Evolutionary conservation across 2,797 vertebrate species (phyloP).

Genomic region (Capromys pilorides): DNA sequence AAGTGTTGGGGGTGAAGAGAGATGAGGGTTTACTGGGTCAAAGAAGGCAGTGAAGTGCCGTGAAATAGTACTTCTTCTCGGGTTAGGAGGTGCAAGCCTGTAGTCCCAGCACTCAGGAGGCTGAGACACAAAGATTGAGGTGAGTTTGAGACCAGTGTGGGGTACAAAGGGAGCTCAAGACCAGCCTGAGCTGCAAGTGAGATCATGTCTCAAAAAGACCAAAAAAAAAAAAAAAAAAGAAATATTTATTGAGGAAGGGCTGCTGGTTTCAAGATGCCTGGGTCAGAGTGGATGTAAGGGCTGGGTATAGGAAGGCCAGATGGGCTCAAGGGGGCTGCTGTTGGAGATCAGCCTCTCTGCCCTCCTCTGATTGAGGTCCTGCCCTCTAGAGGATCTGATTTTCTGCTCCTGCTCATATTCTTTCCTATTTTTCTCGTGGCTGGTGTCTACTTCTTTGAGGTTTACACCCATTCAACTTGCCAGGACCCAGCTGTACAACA

Average conservation of each 20-base stretch:
- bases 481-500: constrained; percentile 50
- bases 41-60: too few relatives aligned
- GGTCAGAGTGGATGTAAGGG: background rate
- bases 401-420: constrained; percentile 81
- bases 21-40: background rate
- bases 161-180: too few relatives aligned
- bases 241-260: constrained; percentile 25
- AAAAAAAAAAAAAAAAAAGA: too few relatives aligned
- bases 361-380: constrained; percentile 71
- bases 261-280: background rate
- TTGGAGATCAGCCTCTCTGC: background rate
- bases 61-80: too few relatives aligned
- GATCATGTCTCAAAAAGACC: too few relatives aligned
- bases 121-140: too few relatives aligned
- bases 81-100: too few relatives aligned
- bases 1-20: background rate
- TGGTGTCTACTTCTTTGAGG: constrained; percentile 83
- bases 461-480: constrained; percentile 77
- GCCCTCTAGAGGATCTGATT: constrained; percentile 23
- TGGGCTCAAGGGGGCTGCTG: constrained; percentile 27
- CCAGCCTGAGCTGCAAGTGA: too few relatives aligned
- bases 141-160: too few relatives aligned
- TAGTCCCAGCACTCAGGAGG: too few relatives aligned
- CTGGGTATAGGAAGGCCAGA: background rate
- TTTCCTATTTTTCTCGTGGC: constrained; percentile 83